Percentiles rank a stretch among this genome's conserved stretches.
phyloP scores from a whole-genome alignment of 2,888 invertebrate genomes.

The Tetanocera ferruginea region DNA sequence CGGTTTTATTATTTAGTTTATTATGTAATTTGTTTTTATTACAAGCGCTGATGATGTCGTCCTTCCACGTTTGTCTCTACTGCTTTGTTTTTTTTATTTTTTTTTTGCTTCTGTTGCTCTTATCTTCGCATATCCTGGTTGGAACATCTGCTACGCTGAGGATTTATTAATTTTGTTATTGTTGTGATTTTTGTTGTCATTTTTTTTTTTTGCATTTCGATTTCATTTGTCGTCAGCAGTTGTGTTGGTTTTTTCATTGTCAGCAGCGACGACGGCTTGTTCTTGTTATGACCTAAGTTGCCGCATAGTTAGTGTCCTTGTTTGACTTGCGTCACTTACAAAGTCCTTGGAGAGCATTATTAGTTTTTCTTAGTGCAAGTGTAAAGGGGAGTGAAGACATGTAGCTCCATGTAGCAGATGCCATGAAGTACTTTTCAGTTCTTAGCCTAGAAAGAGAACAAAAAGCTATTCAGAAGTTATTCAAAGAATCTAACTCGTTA shows the following conservation, averaged over 20 bases:
- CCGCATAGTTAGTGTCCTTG: neutral
- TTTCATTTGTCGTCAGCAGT: neutral
- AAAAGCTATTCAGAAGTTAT: neutral
- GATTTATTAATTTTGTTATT: slow-evolving; percentile 32
- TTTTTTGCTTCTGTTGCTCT: neutral
- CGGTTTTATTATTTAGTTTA: slow-evolving; percentile 32
- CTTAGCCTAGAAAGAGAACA: neutral
- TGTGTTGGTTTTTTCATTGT: neutral
- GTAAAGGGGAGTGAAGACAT: neutral
- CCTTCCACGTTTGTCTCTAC: neutral
- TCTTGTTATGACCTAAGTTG: neutral
- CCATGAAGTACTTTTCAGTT: neutral
- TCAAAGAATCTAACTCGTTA: neutral
- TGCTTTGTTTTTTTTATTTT: neutral
- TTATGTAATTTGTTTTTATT: slow-evolving; percentile 34
- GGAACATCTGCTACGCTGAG: slow-evolving; percentile 24
- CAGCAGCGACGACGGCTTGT: neutral
- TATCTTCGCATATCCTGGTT: slow-evolving; percentile 3
- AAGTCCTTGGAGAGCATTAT: slow-evolving; percentile 8
- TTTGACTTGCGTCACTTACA: neutral
- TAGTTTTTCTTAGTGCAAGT: neutral
- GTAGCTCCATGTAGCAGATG: neutral
- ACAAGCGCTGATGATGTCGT: slow-evolving; percentile 36
- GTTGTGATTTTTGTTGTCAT: neutral
- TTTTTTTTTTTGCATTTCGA: neutral